Conservation (phyloP, 2,797 vertebrate species). For the Australoheros facetus region DNA sequence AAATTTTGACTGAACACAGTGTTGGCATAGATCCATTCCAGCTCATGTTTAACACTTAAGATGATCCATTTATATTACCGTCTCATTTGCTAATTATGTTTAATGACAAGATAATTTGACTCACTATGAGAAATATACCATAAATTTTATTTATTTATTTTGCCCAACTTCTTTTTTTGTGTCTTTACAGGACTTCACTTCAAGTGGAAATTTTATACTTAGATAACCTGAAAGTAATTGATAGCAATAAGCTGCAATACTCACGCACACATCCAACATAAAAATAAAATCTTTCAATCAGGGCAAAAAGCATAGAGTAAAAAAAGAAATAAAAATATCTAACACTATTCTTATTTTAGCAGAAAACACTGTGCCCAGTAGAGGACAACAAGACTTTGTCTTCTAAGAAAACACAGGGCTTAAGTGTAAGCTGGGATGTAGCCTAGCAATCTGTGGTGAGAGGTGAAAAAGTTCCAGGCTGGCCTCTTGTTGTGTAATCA, state of each 20-base stretch:
- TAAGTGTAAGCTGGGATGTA: slow-evolving; percentile 30
- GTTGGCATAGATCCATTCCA: background rate
- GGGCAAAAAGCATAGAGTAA: background rate
- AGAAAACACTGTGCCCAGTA: background rate
- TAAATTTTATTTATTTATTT: background rate
- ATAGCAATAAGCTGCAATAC: background rate
- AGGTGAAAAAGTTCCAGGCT: slow-evolving; percentile 31
- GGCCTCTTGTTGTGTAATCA: slow-evolving; percentile 26
- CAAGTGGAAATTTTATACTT: background rate
- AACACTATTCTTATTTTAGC: background rate
- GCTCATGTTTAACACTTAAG: background rate
- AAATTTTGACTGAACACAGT: background rate
- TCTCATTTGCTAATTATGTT: background rate
- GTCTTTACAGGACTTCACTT: background rate
- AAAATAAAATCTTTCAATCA: background rate
- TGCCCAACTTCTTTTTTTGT: background rate
- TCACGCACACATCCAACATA: background rate
- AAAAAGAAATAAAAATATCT: background rate
- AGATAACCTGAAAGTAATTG: background rate
- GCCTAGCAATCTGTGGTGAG: slow-evolving; percentile 13
- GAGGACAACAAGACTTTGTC: background rate
- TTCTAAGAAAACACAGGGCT: slow-evolving; percentile 39
- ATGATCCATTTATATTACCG: background rate
- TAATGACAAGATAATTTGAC: no score
- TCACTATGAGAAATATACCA: no score